These are phyloP conservation scores for Chrysolina oricalcia DNA, from an alignment of 2,888 invertebrate genomes.

Conservation along the genomic window DNA sequence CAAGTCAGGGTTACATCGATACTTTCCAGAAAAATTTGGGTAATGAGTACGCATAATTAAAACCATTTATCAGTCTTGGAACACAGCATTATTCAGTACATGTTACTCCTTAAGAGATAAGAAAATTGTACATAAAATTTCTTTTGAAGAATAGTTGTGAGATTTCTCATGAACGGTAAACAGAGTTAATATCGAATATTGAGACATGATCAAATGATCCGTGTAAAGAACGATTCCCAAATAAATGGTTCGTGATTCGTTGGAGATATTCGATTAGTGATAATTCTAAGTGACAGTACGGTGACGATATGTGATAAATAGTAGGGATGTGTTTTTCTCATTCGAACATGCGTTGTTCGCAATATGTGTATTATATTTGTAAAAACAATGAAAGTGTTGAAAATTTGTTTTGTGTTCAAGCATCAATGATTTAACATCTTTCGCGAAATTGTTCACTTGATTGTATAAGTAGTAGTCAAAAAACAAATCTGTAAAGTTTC, in stretches of 20 bases:
- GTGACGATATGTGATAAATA: slow-evolving; percentile 47
- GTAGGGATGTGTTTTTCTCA: slow-evolving; percentile 21
- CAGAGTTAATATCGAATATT: neutral
- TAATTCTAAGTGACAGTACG: slow-evolving; percentile 27
- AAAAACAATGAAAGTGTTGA: slow-evolving; percentile 35
- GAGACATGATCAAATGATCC: neutral
- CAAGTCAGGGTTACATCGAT: slow-evolving; percentile 41
- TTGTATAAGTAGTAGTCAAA: neutral
- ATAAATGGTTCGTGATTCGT: slow-evolving; percentile 17
- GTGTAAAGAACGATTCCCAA: slow-evolving; percentile 21
- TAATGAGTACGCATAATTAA: slow-evolving; percentile 29
- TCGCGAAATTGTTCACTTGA: neutral
- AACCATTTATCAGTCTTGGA: slow-evolving; percentile 27
- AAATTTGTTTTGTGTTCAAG: neutral
- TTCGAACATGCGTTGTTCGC: slow-evolving; percentile 26
- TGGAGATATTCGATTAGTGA: slow-evolving; percentile 14
- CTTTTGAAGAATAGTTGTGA: slow-evolving; percentile 24
- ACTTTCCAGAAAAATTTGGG: slow-evolving; percentile 36
- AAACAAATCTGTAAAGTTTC: too few species aligned
- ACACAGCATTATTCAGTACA: slow-evolving; percentile 43
- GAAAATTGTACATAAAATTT: slow-evolving; percentile 45
- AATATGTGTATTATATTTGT: slow-evolving; percentile 43
- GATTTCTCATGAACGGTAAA: neutral
- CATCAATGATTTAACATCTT: neutral
- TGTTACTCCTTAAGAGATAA: slow-evolving; percentile 46